Evolutionary conservation across 2,888 invertebrate species (phyloP), one percentile per base, ranked within the genome.

Genomic region (Tetranychus piercei): DNA sequence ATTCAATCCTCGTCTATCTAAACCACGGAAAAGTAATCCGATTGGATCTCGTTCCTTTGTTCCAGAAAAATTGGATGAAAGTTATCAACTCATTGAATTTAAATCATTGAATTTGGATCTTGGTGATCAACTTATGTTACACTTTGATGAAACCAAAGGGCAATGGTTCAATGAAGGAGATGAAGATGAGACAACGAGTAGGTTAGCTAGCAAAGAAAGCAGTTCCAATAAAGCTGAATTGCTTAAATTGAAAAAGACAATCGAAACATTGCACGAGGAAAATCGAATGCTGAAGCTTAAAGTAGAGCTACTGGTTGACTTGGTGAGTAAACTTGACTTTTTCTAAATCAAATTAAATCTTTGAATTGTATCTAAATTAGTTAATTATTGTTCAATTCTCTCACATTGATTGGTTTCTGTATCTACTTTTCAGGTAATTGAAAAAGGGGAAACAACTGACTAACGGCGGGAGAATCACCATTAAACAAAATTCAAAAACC

Each of bases 261-360:
- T 20, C 20, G 69, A 69, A 69, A 6, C 8, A 23, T 69, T 69
- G 69, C 9, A 20, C 22, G 34, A 69, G 5, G 69, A 69, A 1
- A 69, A 69, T 23, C 20, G 69, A 69, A 18, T 69, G 34, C 20
- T 69, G 2, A 69, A 69, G 69, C 69, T 69, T 23, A 69, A 69
- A 69, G 34, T 69, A 11, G 69, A 69, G 20, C 20, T 69, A 23
- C 22, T 69, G 22, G 34, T 69, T 22, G 69, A 69, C 8, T 23
- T 69, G 69, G 69, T 69, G 8, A 69, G 69, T 55, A 55, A 15
- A 15, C 9, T 5, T 55, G 15, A 55, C 55, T 69, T 6, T 69
- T n/a, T 69, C 34, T 6, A 6, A 9, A 23, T 69, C n/a, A 55
- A 9, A 6, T 1, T 55, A 15, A 1, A 55, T 55, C 55, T 15